Percentiles rank a stretch among this genome's conserved stretches.
These are phyloP conservation scores for Chironomus riparius DNA, from an alignment of 2,888 invertebrate genomes.

Conservation along the genomic window DNA sequence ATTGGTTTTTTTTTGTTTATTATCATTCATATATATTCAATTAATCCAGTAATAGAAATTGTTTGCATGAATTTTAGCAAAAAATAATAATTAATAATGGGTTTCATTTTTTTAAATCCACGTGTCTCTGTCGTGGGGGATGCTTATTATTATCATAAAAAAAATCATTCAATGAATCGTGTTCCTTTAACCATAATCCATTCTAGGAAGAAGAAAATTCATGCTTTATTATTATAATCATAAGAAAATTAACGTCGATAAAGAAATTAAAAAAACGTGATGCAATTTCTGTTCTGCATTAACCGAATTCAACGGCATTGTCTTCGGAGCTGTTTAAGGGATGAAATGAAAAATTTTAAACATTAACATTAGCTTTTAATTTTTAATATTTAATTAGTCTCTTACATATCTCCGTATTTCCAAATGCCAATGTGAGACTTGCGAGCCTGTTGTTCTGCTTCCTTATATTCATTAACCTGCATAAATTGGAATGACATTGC, in stretches of 20 bases:
- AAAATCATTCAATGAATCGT: no score
- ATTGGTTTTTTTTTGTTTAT: neutral
- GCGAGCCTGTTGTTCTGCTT: conserved; percentile 80
- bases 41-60: neutral
- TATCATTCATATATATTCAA: neutral
- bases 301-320: conserved; percentile 16
- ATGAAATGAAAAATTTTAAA: neutral
- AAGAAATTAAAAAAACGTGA: neutral
- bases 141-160: neutral
- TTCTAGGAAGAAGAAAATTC: neutral
- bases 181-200: neutral
- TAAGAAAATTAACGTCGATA: neutral
- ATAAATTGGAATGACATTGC: conserved; percentile 28
- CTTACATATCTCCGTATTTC: conserved; percentile 91
- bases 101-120: neutral
- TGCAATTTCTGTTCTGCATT: neutral
- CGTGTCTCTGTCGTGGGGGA: neutral
- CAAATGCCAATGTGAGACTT: conserved; percentile 82
- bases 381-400: neutral
- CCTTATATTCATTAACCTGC: conserved; percentile 68
- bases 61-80: neutral
- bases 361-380: neutral
- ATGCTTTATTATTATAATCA: neutral
- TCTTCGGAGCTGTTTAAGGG: conserved; percentile 10
- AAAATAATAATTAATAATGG: neutral